A percentile compares a stretch with the other conserved stretches of the same genome.
These are phyloP conservation scores for Upupa epops DNA, from an alignment of 2,113 vertebrate genomes.

Conservation along the genomic window DNA sequence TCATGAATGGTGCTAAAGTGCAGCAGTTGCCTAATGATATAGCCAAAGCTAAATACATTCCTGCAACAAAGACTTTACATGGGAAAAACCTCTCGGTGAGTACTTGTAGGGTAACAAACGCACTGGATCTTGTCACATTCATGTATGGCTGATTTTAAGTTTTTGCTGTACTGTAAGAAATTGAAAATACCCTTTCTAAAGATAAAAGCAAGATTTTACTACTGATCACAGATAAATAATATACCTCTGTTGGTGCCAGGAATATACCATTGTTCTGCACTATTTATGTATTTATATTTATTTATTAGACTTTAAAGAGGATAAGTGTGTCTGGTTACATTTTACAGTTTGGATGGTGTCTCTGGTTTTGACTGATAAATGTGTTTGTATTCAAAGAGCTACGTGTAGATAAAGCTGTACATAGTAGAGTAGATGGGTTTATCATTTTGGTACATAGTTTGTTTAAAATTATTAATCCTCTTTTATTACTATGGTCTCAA, in stretches of 20 bases:
- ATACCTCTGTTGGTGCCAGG: not conserved
- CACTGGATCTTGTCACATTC: not conserved
- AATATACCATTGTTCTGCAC: not conserved
- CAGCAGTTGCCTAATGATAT: not conserved
- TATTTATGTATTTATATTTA: conserved; percentile 54
- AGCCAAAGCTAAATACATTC: conserved; percentile 1
- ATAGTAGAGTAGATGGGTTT: not conserved
- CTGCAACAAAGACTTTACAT: not conserved
- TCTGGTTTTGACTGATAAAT: not conserved
- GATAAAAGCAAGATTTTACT: not conserved
- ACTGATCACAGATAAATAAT: not conserved
- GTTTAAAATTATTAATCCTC: not conserved
- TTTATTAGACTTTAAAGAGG: conserved; percentile 30
- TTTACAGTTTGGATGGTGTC: not conserved
- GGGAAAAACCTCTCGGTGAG: not conserved
- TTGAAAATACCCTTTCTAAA: conserved; percentile 15
- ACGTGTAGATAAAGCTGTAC: not conserved
- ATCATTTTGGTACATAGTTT: not conserved
- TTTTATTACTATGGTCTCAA: not conserved
- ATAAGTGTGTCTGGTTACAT: not conserved
- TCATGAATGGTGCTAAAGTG: conserved; percentile 32
- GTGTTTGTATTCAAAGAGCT: not conserved
- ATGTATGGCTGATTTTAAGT: not conserved
- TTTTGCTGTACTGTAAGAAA: not conserved
- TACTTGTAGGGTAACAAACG: not conserved